Evolutionary conservation across 2,888 invertebrate species (phyloP).

Genomic region (Eupithecia exiguata): DNA sequence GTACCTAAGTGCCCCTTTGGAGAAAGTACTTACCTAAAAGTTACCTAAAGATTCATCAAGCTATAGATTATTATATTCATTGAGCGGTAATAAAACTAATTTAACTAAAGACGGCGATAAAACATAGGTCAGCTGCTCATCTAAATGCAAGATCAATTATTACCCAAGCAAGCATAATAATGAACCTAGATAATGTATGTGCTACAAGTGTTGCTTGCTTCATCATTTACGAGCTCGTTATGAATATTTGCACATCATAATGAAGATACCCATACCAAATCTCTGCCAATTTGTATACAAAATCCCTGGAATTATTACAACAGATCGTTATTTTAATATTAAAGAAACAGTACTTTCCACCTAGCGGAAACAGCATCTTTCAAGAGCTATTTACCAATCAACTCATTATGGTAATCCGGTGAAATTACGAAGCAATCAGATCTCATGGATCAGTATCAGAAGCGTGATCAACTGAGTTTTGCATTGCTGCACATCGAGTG

Average conservation of each 20-base stretch:
- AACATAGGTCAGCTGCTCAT: background rate
- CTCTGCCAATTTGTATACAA: constrained; percentile 17
- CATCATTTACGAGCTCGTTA: background rate
- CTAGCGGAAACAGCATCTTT: constrained; percentile 44
- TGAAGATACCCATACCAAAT: background rate
- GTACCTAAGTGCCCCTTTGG: too few relatives aligned
- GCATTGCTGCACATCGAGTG: constrained; percentile 41
- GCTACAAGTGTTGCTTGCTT: background rate
- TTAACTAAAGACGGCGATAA: background rate
- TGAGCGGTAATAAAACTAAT: background rate
- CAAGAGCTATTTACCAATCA: constrained; percentile 46
- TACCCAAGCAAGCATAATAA: background rate
- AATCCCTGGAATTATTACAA: background rate
- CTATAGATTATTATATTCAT: background rate
- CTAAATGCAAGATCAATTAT: background rate
- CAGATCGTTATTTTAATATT: constrained; percentile 2
- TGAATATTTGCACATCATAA: constrained; percentile 4
- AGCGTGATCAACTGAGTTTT: constrained; percentile 45
- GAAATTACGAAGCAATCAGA: constrained; percentile 40
- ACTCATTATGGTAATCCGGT: constrained; percentile 37
- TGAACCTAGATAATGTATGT: background rate
- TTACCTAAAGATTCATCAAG: background rate
- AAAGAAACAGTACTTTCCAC: constrained; percentile 38
- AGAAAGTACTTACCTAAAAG: too few relatives aligned
- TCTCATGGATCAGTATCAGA: constrained; percentile 38